Evolutionary conservation across 2,797 vertebrate genomes (phyloP), one percentile per base, ranked within the genome.

Genomic region (Euthynnus affinis): DNA sequence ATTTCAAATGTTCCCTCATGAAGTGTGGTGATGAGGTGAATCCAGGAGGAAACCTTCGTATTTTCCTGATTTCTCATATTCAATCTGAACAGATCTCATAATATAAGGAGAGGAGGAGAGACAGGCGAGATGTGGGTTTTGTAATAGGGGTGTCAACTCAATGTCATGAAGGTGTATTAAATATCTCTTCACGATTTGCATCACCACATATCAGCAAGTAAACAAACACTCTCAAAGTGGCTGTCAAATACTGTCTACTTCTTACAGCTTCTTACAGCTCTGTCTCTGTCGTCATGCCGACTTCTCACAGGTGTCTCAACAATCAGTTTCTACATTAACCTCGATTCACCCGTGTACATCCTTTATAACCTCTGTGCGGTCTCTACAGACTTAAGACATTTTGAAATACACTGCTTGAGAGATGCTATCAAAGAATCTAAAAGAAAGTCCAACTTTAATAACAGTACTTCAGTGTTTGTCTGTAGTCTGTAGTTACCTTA

Each of bases 31-130:
- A 17, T 51, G 23, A 66, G 29, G 15, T 51, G 48, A 78, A 55
- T 73, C 57, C 46, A 70, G 62, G 51, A 25, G 53, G 51, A 73
- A 74, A 59, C 48, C 25, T 81, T 51, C 6, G 37, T 5, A 46
- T 4, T 59, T 2, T 17, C 32, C 40, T 52, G 18, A 67, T 44
- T 44, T 37, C 34, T 37, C 34, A 9, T 37, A 10, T 37, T 37
- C 34, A 37, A 37, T 37, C 9, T 2, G 34, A 2, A 37, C 34
- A 37, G 34, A 37, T 37, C 34, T 37, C 34, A 37, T 9, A 37
- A 37, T 29, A 13, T 44, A 15, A 14, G 9, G 4, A 44, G 13
- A 37, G 34, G 42, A 44, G 27, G 27, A 29, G 27, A 29, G n/a
- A 2, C 15, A 27, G 37, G 14, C 23, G n/a, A 37, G n/a, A 2